These are phyloP conservation scores for Syrista parreyssii DNA, from an alignment of 2,888 invertebrate genomes.

Conservation along the genomic window DNA sequence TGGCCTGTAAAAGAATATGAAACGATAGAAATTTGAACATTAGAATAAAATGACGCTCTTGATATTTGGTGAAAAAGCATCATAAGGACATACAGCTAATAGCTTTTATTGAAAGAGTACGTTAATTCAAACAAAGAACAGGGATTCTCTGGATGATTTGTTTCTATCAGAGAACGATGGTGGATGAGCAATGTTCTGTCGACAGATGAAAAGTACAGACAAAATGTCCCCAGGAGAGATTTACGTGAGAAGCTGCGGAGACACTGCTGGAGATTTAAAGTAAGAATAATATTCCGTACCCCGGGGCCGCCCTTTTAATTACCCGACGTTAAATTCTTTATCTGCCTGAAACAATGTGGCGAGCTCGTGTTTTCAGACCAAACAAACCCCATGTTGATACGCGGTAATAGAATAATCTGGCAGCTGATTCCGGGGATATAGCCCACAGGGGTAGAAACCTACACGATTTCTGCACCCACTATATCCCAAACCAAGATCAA, in stretches of 20 bases:
- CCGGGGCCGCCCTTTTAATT: constrained; percentile 67
- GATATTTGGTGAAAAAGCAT: too few species aligned
- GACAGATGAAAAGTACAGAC: not conserved
- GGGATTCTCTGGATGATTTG: not conserved
- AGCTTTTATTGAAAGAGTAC: not conserved
- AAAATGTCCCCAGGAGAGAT: constrained; percentile 12
- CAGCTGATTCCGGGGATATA: constrained; percentile 67
- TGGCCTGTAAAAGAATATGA: too few species aligned
- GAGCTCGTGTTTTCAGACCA: constrained; percentile 74
- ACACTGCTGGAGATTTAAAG: constrained; percentile 4
- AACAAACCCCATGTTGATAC: constrained; percentile 77
- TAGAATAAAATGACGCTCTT: too few species aligned
- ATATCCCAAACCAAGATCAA: constrained; percentile 55
- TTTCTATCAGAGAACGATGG: not conserved
- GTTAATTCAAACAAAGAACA: not conserved
- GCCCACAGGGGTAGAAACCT: constrained; percentile 63
- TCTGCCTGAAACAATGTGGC: constrained; percentile 74
- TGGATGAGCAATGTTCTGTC: not conserved
- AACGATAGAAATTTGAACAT: too few species aligned
- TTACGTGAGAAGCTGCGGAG: constrained; percentile 11
- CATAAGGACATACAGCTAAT: not conserved
- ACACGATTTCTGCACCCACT: constrained; percentile 52
- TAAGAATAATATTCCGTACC: constrained; percentile 10
- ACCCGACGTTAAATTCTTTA: constrained; percentile 76
- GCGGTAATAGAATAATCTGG: constrained; percentile 79